Evolutionary conservation across 1,140 invertebrate genomes (phyloP), one percentile per base, ranked within the genome.

Genomic region (Pseudomyrmex dendroicus): DNA sequence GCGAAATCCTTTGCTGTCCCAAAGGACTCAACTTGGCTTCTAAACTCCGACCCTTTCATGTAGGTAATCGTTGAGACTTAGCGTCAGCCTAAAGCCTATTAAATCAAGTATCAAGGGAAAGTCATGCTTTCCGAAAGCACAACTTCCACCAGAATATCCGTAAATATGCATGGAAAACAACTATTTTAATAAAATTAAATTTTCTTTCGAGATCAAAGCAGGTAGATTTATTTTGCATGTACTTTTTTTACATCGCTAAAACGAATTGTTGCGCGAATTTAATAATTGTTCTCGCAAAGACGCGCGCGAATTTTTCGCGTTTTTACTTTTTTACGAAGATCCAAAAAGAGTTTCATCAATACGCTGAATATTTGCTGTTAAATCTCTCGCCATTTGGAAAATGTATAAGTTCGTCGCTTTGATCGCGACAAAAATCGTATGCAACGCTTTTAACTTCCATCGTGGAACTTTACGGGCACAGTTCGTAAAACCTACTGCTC

Each of bases 51-150:
- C 12, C 46, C 83, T 62, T 57, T 50, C 35, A 66, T 66, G 72
- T 67, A 54, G 83, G 64, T 87, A 87, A 88, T 88, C 86, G 73
- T 64, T 25, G 52, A 73, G 86, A 87, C 86, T 88, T 85, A 88
- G 52, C 72, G 66, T 59, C 73, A 59, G 22, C 64, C 56, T 82
- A 82, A 88, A 87, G 52, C 73, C 66, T 84, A 84, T 82, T 82
- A 76, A 70, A 52, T 46, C 70, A 67, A 63, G 57, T 22, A 48
- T 56, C 9, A 44, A 25, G 13, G 9, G 9, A 10, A 25, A 66
- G 20, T 68, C 54, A n/a, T 54, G 12, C 52, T 70, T 50, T 68
- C 52, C 17, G 3, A 44, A 59, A 22, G 35, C 35, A 20, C 72
- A 70, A 50, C 56, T 0, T n/a, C 2, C 5, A 35, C 12, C 7